Conservation (phyloP, 2,797 vertebrate species). For the Anas bahamensis region DNA sequence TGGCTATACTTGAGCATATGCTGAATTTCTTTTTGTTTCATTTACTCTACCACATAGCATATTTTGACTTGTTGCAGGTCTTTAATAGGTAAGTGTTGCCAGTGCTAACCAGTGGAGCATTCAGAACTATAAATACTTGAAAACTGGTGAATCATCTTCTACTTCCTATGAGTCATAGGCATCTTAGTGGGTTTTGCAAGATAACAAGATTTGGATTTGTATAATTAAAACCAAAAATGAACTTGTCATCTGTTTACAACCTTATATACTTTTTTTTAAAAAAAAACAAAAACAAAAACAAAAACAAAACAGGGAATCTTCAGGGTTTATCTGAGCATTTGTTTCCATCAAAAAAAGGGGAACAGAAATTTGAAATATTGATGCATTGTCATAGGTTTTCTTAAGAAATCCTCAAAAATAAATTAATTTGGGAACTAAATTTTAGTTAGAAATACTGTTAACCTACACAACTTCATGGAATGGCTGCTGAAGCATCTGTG, state of each 20-base stretch:
- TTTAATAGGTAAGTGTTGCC: neutral
- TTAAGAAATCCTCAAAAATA: neutral
- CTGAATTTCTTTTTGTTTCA: neutral
- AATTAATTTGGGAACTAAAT: neutral
- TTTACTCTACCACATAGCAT: neutral
- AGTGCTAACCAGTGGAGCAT: neutral
- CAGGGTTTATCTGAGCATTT: neutral
- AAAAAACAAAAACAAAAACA: no score
- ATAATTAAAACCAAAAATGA: neutral
- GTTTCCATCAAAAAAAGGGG: neutral
- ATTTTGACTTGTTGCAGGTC: neutral
- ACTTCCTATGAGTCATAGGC: constrained; percentile 33
- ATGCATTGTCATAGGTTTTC: neutral
- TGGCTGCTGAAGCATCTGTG: neutral
- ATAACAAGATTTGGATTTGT: neutral
- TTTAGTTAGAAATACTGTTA: neutral
- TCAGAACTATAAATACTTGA: constrained; percentile 43
- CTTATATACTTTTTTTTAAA: neutral
- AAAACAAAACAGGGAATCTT: neutral
- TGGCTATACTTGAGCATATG: neutral
- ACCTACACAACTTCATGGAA: neutral
- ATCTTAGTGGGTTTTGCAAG: constrained; percentile 6
- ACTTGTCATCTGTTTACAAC: neutral
- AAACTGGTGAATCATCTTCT: constrained; percentile 50
- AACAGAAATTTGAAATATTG: neutral